Conservation (phyloP, 2,113 vertebrate species). For the Rhodinocichla rosea region DNA sequence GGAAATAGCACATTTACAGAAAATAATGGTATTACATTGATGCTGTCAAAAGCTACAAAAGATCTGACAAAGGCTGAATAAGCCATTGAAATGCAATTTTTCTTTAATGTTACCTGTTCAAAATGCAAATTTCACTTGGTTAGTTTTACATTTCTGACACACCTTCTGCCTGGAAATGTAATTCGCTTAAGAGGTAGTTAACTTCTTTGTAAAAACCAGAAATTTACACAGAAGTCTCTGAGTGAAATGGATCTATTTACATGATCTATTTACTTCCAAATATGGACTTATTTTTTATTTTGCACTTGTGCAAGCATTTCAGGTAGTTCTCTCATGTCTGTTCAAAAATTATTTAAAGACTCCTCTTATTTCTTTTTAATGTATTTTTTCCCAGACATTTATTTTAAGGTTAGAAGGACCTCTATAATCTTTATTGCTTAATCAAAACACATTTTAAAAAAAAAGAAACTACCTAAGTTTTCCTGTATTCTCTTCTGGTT, state of each 20-base stretch:
- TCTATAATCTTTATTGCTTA: background rate
- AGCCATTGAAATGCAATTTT: background rate
- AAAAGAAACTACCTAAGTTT: background rate
- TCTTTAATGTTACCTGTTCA: background rate
- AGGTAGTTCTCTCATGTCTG: background rate
- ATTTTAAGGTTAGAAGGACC: background rate
- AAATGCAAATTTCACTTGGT: background rate
- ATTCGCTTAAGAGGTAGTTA: background rate
- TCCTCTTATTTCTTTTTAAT: background rate
- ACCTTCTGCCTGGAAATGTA: background rate
- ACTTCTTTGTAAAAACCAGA: background rate
- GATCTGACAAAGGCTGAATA: background rate
- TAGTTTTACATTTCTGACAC: background rate
- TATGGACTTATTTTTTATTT: background rate
- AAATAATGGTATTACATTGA: background rate
- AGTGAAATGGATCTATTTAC: background rate
- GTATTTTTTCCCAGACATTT: background rate
- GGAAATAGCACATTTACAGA: background rate
- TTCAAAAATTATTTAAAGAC: background rate
- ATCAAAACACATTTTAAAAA: background rate
- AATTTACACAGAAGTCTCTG: background rate
- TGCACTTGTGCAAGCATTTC: background rate
- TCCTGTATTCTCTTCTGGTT: background rate
- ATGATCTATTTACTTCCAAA: background rate
- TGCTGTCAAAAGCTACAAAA: background rate